Percentiles rank a stretch among this genome's conserved stretches.
phyloP scores from a whole-genome alignment of 1,140 invertebrate species.

The Aporrectodea caliginosa region DNA sequence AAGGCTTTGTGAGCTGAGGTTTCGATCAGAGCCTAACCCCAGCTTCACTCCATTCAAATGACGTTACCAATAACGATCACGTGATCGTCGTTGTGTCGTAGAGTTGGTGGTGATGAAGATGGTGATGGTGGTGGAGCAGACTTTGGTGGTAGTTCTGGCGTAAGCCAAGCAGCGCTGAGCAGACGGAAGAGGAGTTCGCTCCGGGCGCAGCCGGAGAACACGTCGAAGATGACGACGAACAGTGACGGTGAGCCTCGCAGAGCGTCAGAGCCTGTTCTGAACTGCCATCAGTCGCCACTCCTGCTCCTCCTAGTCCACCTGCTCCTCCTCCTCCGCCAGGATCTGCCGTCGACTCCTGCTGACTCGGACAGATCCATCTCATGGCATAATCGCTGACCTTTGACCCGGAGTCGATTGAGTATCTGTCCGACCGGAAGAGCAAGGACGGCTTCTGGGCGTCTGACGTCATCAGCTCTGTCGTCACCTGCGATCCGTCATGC shows the following conservation, averaged over 20 bases:
- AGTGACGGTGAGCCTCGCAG: background rate
- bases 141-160: background rate
- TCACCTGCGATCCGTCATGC: background rate
- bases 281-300: background rate
- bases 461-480: background rate
- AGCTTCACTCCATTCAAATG: too few relatives aligned
- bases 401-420: background rate
- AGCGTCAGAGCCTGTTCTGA: background rate
- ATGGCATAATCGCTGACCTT: background rate
- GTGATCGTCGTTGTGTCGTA: background rate
- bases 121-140: background rate
- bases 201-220: too few relatives aligned
- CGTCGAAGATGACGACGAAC: background rate
- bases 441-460: background rate
- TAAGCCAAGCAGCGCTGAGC: background rate
- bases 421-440: background rate
- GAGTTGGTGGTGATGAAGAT: background rate
- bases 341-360: background rate
- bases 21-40: background rate
- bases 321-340: background rate
- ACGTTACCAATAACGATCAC: background rate
- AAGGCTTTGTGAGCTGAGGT: background rate
- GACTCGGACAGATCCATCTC: background rate
- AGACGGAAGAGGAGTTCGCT: background rate
- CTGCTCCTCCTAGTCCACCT: background rate